These are phyloP conservation scores for Bembecia ichneumoniformis DNA, from an alignment of 2,888 invertebrate species.

Conservation along the genomic window DNA sequence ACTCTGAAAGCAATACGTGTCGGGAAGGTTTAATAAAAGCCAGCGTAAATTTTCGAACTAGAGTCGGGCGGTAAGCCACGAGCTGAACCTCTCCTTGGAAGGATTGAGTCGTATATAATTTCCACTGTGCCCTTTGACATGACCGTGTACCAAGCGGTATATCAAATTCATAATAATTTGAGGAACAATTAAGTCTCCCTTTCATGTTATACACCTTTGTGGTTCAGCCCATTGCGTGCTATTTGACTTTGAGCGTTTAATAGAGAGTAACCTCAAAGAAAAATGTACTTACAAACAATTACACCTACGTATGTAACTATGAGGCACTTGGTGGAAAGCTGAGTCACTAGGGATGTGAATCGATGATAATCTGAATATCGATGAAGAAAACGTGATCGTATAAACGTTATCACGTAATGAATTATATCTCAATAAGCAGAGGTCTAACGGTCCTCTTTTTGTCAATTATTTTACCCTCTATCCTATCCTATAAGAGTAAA, in stretches of 20 bases:
- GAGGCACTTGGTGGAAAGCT: conserved; percentile 57
- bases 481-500: no score
- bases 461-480: no score
- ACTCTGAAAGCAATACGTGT: no score
- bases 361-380: neutral
- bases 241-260: conserved; percentile 66
- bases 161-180: conserved; percentile 66
- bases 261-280: conserved; percentile 73
- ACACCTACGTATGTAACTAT: conserved; percentile 67
- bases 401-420: no score
- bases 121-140: conserved; percentile 42
- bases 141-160: conserved; percentile 36
- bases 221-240: conserved; percentile 54
- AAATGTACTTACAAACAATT: conserved; percentile 71
- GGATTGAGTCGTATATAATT: conserved; percentile 11
- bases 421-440: no score
- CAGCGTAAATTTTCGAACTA: no score
- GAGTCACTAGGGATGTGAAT: conserved; percentile 32
- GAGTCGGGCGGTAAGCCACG: neutral
- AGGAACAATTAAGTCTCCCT: conserved; percentile 61
- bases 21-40: no score
- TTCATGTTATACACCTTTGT: conserved; percentile 62
- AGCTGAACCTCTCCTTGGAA: neutral
- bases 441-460: no score
- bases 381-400: neutral